phyloP scores from a whole-genome alignment of 1,140 invertebrate species.

The Zaprionus tsacasi region DNA sequence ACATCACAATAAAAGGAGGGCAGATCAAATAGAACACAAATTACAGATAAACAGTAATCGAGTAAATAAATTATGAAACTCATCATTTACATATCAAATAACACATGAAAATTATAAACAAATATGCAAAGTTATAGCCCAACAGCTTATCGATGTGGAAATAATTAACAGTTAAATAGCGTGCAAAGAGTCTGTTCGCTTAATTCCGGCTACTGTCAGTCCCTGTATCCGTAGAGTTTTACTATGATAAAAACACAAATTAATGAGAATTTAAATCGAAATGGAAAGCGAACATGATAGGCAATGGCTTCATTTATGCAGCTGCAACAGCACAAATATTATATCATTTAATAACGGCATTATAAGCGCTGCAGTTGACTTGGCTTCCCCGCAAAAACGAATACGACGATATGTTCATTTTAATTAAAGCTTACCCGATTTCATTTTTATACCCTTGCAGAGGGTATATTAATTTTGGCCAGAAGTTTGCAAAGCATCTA shows the following conservation, averaged over 20 bases:
- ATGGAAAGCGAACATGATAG: neutral
- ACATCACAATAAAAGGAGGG: neutral
- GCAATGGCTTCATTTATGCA: no score
- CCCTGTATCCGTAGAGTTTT: conserved; percentile 7
- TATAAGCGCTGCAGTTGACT: neutral
- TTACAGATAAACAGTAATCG: neutral
- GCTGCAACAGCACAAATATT: neutral
- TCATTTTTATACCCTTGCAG: neutral
- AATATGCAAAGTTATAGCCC: neutral
- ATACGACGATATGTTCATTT: neutral
- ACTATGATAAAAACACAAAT: conserved; percentile 2
- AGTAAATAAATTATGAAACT: neutral
- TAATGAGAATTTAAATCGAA: conserved; percentile 24
- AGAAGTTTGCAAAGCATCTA: no score
- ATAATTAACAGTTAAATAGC: conserved; percentile 21
- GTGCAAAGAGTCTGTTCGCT: neutral
- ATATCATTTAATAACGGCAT: neutral
- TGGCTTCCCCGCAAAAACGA: neutral
- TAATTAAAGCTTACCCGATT: neutral
- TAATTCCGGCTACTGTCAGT: neutral
- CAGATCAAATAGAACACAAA: conserved; percentile 1
- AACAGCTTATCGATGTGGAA: conserved; percentile 9
- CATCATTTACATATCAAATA: conserved; percentile 5
- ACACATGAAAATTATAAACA: neutral
- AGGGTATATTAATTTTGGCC: no score